Conservation (phyloP, 2,888 invertebrate genomes). For the Salticus scenicus region DNA sequence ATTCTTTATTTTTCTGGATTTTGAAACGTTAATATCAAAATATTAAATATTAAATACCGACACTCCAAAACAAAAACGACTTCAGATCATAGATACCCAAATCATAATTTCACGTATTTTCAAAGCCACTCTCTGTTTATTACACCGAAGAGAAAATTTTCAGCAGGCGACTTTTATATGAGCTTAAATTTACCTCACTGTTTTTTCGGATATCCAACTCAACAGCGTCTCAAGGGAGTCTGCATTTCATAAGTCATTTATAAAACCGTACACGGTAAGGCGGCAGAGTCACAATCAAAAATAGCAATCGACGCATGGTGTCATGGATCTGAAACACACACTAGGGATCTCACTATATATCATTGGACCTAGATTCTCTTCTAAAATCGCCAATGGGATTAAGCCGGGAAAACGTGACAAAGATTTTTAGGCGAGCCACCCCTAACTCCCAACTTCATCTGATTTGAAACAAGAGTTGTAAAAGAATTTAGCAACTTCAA, state of each 20-base stretch:
- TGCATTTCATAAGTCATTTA: neutral
- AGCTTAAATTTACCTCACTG: neutral
- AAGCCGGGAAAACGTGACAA: constrained; percentile 60
- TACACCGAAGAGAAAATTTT: neutral
- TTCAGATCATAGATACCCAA: neutral
- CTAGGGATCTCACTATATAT: constrained; percentile 29
- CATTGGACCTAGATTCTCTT: neutral
- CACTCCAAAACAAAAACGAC: too few species aligned
- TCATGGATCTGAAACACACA: constrained; percentile 38
- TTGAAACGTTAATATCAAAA: too few species aligned
- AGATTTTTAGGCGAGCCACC: constrained; percentile 50
- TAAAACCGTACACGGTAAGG: neutral
- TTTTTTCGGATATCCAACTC: neutral
- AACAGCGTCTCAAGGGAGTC: neutral
- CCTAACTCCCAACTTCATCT: constrained; percentile 48
- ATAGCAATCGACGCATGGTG: constrained; percentile 18
- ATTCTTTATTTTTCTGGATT: too few species aligned
- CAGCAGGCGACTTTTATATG: neutral
- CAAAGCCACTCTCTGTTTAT: neutral
- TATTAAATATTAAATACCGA: too few species aligned
- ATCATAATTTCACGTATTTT: neutral
- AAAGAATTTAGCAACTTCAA: constrained; percentile 69
- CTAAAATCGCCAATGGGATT: constrained; percentile 57
- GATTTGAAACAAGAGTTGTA: constrained; percentile 67
- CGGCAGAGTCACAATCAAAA: constrained; percentile 7